phyloP scores from a whole-genome alignment of 2,888 invertebrate genomes.

The Platycnemis pennipes region DNA sequence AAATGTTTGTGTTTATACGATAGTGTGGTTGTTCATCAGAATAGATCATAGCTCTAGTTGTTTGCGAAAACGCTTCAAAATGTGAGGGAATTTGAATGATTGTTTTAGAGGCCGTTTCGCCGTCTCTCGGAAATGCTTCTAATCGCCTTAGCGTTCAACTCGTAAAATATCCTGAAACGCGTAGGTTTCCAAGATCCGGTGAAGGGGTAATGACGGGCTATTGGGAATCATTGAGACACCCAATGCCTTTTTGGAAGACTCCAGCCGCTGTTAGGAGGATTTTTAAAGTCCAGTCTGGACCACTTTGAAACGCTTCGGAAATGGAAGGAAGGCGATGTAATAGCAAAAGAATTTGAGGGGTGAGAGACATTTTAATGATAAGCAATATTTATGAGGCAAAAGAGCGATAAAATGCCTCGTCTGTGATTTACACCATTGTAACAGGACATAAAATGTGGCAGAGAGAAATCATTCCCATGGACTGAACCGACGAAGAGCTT shows the following conservation, averaged over 20 bases:
- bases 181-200: neutral
- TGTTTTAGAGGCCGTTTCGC: neutral
- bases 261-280: neutral
- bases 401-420: neutral
- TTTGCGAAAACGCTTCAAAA: neutral
- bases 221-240: neutral
- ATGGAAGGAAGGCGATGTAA: neutral
- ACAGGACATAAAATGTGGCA: neutral
- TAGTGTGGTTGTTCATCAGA: neutral
- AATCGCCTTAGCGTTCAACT: neutral
- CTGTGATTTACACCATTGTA: neutral
- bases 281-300: neutral
- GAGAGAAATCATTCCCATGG: neutral
- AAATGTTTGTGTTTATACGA: too few relatives aligned
- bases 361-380: neutral
- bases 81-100: neutral
- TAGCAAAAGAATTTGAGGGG: slow-evolving; percentile 1
- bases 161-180: neutral
- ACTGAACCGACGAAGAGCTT: neutral
- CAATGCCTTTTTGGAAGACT: slow-evolving; percentile 4
- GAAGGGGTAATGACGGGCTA: neutral
- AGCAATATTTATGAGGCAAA: neutral
- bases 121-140: neutral
- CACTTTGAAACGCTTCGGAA: neutral
- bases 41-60: neutral